Evolutionary conservation across 2,888 invertebrate species (phyloP).

Genomic region (Mythimna impura): DNA sequence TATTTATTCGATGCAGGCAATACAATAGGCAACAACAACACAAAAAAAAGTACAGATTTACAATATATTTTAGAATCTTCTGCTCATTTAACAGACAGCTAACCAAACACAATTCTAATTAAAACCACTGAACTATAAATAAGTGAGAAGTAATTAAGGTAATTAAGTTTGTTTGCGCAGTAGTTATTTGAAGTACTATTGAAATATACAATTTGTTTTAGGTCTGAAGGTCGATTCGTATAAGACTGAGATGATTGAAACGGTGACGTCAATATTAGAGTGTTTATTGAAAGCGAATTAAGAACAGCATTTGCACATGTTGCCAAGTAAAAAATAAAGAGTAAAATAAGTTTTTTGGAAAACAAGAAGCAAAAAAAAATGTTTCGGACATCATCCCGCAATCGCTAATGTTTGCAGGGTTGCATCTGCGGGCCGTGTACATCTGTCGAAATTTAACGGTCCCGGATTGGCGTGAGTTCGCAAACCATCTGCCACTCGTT

Average conservation of each 20-base stretch:
- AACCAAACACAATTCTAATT: constrained; percentile 41
- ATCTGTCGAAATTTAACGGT: constrained; percentile 58
- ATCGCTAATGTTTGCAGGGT: constrained; percentile 50
- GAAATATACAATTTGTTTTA: constrained; percentile 31
- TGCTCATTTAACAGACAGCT: constrained; percentile 27
- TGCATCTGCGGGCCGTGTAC: constrained; percentile 59
- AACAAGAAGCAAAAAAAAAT: constrained; percentile 36
- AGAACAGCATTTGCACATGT: constrained; percentile 8
- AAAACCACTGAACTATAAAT: constrained; percentile 34
- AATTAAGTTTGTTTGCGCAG: constrained; percentile 43
- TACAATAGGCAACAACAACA: too few species aligned
- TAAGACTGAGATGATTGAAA: constrained; percentile 8
- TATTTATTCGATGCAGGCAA: too few species aligned
- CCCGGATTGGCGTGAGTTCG: constrained; percentile 55
- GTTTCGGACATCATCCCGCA: constrained; percentile 19
- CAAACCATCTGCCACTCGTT: constrained; percentile 63
- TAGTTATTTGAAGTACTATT: constrained; percentile 16
- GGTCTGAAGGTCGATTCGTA: constrained; percentile 32
- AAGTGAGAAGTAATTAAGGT: constrained; percentile 55
- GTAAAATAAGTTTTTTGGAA: constrained; percentile 9
- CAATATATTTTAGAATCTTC: constrained; percentile 11
- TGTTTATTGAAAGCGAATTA: constrained; percentile 8
- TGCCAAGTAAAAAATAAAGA: background rate
- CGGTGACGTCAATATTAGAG: constrained; percentile 10
- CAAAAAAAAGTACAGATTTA: too few species aligned